A percentile compares a stretch with the other conserved stretches of the same genome.
Evolutionary conservation across 2,888 invertebrate species (phyloP).

Genomic region (Creontiades dilutus): DNA sequence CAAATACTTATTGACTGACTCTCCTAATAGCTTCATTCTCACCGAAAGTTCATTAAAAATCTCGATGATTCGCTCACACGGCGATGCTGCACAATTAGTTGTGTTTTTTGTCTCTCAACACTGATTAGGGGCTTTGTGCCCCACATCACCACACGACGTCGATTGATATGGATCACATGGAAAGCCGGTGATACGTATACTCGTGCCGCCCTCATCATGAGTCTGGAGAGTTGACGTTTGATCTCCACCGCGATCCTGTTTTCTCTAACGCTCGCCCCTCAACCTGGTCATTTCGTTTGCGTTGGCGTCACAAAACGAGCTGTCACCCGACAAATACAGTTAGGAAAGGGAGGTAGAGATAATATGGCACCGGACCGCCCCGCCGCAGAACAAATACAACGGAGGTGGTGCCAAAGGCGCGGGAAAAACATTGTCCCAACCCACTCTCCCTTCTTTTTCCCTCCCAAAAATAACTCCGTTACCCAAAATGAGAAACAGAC

Average conservation of each 20-base stretch:
- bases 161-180: too few species aligned
- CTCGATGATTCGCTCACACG: too few species aligned
- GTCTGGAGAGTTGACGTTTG: background rate
- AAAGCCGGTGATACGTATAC: background rate
- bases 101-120: too few species aligned
- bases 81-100: too few species aligned
- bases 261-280: background rate
- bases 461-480: background rate
- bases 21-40: too few species aligned
- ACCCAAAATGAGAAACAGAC: slow-evolving; percentile 17
- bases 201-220: background rate
- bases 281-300: slow-evolving; percentile 24
- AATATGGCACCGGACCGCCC: slow-evolving; percentile 27
- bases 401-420: slow-evolving; percentile 33
- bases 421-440: slow-evolving; percentile 16
- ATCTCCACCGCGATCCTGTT: background rate
- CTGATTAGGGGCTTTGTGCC: too few species aligned
- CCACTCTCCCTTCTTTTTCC: background rate
- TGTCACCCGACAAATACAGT: slow-evolving; percentile 28
- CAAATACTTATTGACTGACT: too few species aligned
- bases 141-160: too few species aligned
- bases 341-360: background rate
- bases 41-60: too few species aligned
- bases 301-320: slow-evolving; percentile 17
- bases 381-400: background rate